A percentile compares a stretch with the other conserved stretches of the same genome.
Evolutionary conservation across 2,888 invertebrate species (phyloP).

Genomic region (Cosmia pyralina): DNA sequence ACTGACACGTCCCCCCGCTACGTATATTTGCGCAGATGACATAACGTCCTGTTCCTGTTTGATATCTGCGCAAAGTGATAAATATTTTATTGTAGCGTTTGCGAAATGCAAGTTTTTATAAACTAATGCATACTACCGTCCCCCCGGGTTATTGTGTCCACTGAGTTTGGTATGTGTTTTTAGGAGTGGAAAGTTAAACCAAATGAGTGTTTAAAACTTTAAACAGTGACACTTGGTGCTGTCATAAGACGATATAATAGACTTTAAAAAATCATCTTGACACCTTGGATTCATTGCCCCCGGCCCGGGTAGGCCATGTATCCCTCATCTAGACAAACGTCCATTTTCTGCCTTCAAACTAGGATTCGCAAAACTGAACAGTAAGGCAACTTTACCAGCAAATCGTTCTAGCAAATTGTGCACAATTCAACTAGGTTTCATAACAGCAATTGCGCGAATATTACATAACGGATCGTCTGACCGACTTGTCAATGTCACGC

Average conservation of each 20-base stretch:
- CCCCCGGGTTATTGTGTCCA: background rate
- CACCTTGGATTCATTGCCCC: background rate
- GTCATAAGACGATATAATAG: background rate
- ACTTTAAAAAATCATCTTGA: background rate
- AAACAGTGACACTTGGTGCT: too few relatives aligned
- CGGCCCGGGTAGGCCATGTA: background rate
- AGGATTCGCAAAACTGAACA: background rate
- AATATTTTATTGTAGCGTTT: background rate
- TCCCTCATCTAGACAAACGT: background rate
- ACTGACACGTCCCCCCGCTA: background rate
- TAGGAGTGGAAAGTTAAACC: background rate
- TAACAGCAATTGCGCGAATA: conserved; percentile 40
- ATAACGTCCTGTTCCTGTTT: conserved; percentile 20
- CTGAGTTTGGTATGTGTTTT: background rate
- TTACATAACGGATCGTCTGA: conserved; percentile 48
- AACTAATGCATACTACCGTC: background rate
- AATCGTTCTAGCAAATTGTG: conserved; percentile 13
- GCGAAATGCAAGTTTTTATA: background rate
- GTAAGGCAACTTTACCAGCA: background rate
- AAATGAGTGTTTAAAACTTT: background rate
- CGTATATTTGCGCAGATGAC: conserved; percentile 2
- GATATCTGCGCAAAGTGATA: background rate
- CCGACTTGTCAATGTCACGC: conserved; percentile 61
- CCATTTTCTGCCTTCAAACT: background rate
- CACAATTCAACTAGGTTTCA: conserved; percentile 14